Conservation (phyloP, 2,113 vertebrate species). For the Hyperopisus bebe region DNA sequence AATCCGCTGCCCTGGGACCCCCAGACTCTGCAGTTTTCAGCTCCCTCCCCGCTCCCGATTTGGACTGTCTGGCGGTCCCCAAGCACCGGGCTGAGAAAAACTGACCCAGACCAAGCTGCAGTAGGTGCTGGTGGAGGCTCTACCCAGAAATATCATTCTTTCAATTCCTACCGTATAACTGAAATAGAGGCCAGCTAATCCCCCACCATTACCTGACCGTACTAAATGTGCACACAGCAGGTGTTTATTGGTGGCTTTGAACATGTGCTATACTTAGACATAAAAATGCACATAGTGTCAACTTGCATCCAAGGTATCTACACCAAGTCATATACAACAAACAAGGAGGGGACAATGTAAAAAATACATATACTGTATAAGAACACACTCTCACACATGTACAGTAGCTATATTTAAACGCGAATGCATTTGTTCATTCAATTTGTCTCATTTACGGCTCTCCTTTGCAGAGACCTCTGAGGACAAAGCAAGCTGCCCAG, state of each 20-base stretch:
- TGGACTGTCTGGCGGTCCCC: not conserved
- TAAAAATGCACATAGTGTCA: conserved; percentile 9
- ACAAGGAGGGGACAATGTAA: not conserved
- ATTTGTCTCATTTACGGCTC: not conserved
- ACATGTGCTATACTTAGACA: conserved; percentile 52
- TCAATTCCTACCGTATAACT: conserved; percentile 35
- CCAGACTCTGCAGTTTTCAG: not conserved
- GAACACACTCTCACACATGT: not conserved
- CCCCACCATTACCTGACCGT: conserved; percentile 46
- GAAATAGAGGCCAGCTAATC: conserved; percentile 61
- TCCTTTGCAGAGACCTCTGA: not conserved
- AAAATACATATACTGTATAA: not conserved
- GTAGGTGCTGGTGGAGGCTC: conserved; percentile 20
- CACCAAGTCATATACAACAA: not conserved
- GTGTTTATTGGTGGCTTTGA: conserved; percentile 33
- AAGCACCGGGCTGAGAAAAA: not conserved
- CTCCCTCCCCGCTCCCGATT: not conserved
- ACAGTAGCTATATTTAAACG: not conserved
- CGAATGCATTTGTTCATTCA: not conserved
- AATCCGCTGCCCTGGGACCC: not conserved
- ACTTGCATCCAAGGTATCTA: conserved; percentile 15
- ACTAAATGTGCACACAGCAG: conserved; percentile 19
- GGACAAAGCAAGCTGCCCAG: not conserved
- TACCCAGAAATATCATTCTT: conserved; percentile 42
- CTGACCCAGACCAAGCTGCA: conserved; percentile 10